A percentile compares a stretch with the other conserved stretches of the same genome.
phyloP scores from a whole-genome alignment of 37 sponge, comb jelly and placozoan genomes.

The Halichondria panicea region DNA sequence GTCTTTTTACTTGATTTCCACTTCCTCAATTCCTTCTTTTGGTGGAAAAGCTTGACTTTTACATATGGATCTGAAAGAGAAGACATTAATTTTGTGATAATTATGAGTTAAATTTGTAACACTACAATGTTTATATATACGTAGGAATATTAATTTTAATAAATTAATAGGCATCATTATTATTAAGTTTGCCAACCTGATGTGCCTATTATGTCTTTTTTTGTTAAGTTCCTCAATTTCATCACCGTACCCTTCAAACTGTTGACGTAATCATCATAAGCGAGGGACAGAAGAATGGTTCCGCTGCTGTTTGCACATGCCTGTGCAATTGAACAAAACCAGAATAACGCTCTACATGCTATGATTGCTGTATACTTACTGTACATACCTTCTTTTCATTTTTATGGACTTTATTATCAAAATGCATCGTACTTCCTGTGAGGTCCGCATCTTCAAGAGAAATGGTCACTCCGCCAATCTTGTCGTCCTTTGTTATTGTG shows the following conservation, averaged over 20 bases:
- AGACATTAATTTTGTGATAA: not conserved
- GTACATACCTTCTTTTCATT: too few relatives aligned
- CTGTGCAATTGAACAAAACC: not conserved
- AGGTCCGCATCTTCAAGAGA: constrained; percentile 47
- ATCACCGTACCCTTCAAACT: constrained; percentile 27
- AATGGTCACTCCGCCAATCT: constrained; percentile 33
- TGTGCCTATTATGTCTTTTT: constrained; percentile 12
- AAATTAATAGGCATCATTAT: not conserved
- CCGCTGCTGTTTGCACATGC: constrained; percentile 14
- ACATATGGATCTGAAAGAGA: constrained; percentile 70
- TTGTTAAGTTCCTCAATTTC: constrained; percentile 51
- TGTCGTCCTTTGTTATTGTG: constrained; percentile 8
- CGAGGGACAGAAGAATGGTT: constrained; percentile 29
- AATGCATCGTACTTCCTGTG: constrained; percentile 40
- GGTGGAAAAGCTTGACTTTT: constrained; percentile 45
- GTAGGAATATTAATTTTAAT: not conserved
- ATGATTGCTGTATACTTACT: too few relatives aligned
- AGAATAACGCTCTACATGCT: too few relatives aligned
- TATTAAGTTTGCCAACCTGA: not conserved
- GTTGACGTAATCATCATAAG: constrained; percentile 7
- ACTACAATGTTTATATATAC: not conserved
- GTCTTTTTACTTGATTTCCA: constrained; percentile 63
- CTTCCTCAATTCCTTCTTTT: constrained; percentile 28
- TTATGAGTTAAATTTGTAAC: not conserved
- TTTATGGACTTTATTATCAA: too few relatives aligned